These are phyloP conservation scores for Saturnia pavonia DNA, from an alignment of 2,888 invertebrate species.

Conservation along the genomic window DNA sequence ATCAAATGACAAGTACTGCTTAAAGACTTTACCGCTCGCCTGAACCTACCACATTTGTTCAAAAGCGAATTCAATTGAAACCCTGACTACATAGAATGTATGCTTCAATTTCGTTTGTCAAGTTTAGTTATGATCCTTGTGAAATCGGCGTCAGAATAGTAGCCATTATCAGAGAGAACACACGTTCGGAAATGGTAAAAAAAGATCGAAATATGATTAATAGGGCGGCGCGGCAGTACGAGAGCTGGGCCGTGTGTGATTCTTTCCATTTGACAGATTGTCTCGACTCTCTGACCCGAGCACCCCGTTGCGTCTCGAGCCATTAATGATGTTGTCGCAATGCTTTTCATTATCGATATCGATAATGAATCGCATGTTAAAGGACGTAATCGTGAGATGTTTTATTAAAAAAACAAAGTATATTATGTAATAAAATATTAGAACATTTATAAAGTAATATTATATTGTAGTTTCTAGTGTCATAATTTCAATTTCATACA, in stretches of 20 bases:
- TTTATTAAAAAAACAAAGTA: neutral
- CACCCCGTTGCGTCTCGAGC: conserved; percentile 74
- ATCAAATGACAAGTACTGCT: conserved; percentile 77
- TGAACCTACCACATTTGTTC: conserved; percentile 36
- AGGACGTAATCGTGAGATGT: neutral
- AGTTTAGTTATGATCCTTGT: conserved; percentile 37
- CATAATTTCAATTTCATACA: too few species aligned
- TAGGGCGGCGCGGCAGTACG: conserved; percentile 67
- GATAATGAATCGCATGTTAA: conserved; percentile 36
- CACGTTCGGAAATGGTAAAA: conserved; percentile 76
- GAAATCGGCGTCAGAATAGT: conserved; percentile 62
- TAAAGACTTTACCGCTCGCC: conserved; percentile 60
- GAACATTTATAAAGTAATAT: too few species aligned
- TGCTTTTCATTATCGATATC: conserved; percentile 54
- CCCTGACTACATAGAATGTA: conserved; percentile 31
- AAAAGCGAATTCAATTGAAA: conserved; percentile 27
- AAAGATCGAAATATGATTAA: conserved; percentile 78
- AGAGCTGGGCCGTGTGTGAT: conserved; percentile 73
- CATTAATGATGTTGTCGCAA: conserved; percentile 67
- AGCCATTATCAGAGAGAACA: conserved; percentile 77
- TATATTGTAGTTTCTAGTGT: too few species aligned
- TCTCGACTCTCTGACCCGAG: conserved; percentile 78
- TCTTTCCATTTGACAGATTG: conserved; percentile 80
- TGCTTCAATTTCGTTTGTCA: conserved; percentile 30
- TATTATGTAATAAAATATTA: too few species aligned